Conservation (phyloP, 2,888 invertebrate species). For the Troides oblongomaculatus region DNA sequence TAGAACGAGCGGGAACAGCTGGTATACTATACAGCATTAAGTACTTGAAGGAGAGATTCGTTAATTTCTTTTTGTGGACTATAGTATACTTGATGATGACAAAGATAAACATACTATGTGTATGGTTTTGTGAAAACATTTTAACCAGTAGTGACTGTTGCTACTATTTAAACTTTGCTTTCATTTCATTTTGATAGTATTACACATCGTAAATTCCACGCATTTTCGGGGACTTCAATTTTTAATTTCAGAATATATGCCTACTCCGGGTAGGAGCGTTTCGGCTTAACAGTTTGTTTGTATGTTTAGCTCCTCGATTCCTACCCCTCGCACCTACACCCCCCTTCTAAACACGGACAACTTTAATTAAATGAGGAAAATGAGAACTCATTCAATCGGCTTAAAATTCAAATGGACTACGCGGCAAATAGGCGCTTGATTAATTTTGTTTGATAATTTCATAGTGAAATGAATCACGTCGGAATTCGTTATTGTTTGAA, state of each 20-base stretch:
- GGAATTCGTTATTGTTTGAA: no score
- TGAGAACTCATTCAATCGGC: constrained; percentile 16
- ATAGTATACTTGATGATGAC: no score
- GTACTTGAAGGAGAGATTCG: no score
- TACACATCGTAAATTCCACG: background rate
- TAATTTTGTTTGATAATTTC: background rate
- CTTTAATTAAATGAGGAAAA: constrained; percentile 17
- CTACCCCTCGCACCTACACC: background rate
- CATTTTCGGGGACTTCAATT: background rate
- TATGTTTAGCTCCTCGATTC: constrained; percentile 10
- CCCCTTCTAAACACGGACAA: constrained; percentile 6
- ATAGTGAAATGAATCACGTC: background rate
- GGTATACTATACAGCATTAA: no score
- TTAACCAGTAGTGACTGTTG: no score
- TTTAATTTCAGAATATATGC: constrained; percentile 8
- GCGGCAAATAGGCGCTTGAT: background rate
- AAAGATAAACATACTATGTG: no score
- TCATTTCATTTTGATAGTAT: background rate
- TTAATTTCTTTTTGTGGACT: no score
- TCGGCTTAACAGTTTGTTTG: constrained; percentile 17
- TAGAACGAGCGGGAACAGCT: no score
- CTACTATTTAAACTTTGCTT: no score
- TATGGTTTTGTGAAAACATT: no score
- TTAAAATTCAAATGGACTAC: constrained; percentile 12
- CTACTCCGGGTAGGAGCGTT: constrained; percentile 7